A percentile compares a stretch with the other conserved stretches of the same genome.
Conservation (phyloP, 53 echinoderm and acorn worm genomes). For the Glandiceps talaboti region DNA sequence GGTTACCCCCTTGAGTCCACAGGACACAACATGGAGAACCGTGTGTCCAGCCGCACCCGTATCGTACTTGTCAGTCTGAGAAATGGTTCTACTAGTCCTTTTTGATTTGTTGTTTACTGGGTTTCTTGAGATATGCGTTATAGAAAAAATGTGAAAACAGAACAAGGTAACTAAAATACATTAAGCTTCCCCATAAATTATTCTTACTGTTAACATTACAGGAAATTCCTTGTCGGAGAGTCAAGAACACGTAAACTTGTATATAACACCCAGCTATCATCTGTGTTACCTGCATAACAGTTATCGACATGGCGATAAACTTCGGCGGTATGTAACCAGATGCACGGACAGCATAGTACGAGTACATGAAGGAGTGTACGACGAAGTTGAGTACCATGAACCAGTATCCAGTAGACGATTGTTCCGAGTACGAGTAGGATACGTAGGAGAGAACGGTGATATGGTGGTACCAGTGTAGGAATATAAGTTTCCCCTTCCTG, state of each 20-base stretch:
- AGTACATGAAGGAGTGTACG: constrained; percentile 38
- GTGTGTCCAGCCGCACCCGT: too few species aligned
- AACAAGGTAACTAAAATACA: constrained; percentile 82
- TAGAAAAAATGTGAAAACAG: constrained; percentile 83
- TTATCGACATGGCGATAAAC: constrained; percentile 16
- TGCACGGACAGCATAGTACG: constrained; percentile 29
- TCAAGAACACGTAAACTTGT: constrained; percentile 34
- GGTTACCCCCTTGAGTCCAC: too few species aligned
- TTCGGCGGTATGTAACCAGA: constrained; percentile 14
- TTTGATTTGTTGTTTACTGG: too few species aligned
- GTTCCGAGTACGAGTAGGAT: constrained; percentile 31
- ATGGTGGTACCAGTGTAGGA: constrained; percentile 56
- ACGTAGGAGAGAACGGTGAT: constrained; percentile 56
- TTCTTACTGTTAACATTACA: constrained; percentile 34
- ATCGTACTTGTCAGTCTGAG: too few species aligned
- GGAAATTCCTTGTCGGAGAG: constrained; percentile 15
- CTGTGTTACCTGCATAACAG: constrained; percentile 29
- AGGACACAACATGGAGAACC: too few species aligned
- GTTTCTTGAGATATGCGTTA: constrained; percentile 36
- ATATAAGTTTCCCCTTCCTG: constrained; percentile 36
- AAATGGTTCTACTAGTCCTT: too few species aligned
- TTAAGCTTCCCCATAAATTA: constrained; percentile 23
- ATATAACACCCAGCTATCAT: constrained; percentile 28
- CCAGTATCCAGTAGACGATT: constrained; percentile 18
- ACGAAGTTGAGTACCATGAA: constrained; percentile 29